Evolutionary conservation across 2,797 vertebrate genomes (phyloP), one percentile per base, ranked within the genome.

Genomic region (Sebastes matsubarae): DNA sequence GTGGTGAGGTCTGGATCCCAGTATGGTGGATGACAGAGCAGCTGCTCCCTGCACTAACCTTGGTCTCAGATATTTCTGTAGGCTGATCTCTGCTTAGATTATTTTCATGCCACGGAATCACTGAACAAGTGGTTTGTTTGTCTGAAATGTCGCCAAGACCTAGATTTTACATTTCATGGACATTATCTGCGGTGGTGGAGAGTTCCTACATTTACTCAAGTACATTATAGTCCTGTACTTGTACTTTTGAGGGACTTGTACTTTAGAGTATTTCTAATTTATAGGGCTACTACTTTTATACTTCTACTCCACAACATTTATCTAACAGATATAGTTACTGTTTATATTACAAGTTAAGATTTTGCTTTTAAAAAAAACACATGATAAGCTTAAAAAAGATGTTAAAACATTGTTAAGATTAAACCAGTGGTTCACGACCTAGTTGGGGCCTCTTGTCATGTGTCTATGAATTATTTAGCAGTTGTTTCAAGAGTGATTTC

Each of bases 41-140:
- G 88, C 92, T 91, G 86, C 67, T 79, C 32, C 0, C 59, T 32
- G 54, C 27, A 12, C 36, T 79, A 78, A 77, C 86, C 77, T 86
- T 73, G 80, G 73, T 24, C 63, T 42, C 36, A 71, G 66, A 82
- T 89, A 86, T 82, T 88, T 87, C n/a, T 73, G 81, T 75, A 72
- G 72, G 68, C 75, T 84, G 88, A 84, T 68, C 77, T 64, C n/a
- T 18, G 72, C 82, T 34, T 6, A 75, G 75, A 77, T 87, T 83
- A 57, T 87, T 87, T 77, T 88, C 58, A 77, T 59, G 65, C 30
- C 67, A 34, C 58, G 34, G 54, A 86, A 9, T 75, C 61, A 0
- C 59, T 61, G 18, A 14, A 25, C 57, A 30, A 55, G 13, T 30
- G 58, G 34, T 27, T 50, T n/a, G 63, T 80, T 81, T 71, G 60